A percentile compares a stretch with the other conserved stretches of the same genome.
Conservation (phyloP, 2,888 invertebrate genomes). For the Branchipolynoe longqiensis region DNA sequence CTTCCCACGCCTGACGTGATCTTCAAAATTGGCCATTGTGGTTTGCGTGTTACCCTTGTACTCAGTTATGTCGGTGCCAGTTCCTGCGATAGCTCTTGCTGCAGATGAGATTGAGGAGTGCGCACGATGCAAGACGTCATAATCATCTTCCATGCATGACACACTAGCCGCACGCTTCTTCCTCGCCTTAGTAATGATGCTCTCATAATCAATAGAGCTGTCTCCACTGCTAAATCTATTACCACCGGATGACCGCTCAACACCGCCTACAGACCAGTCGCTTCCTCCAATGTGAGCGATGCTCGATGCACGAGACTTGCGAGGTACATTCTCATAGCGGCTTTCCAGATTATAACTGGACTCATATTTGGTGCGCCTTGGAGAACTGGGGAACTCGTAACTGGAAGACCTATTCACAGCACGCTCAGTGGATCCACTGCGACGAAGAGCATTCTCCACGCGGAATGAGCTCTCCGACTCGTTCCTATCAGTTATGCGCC, state of each 20-base stretch:
- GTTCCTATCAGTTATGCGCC: constrained; percentile 3
- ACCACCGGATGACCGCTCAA: constrained; percentile 12
- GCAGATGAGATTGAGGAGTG: not conserved
- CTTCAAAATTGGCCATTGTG: not conserved
- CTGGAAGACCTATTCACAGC: not conserved
- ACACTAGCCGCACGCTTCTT: constrained; percentile 37
- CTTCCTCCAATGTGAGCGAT: not conserved
- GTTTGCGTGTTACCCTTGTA: not conserved
- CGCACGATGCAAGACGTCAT: not conserved
- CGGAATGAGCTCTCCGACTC: not conserved
- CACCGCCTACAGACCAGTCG: too few relatives aligned
- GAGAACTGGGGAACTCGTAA: not conserved
- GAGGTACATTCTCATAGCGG: not conserved
- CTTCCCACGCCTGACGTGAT: not conserved
- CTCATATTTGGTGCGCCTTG: not conserved
- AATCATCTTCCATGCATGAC: constrained; percentile 13
- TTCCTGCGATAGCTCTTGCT: not conserved
- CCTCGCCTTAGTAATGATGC: not conserved
- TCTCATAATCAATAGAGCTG: constrained; percentile 37
- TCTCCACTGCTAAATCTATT: too few relatives aligned
- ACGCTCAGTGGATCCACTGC: constrained; percentile 1
- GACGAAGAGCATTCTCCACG: not conserved
- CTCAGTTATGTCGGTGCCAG: not conserved
- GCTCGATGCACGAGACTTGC: constrained; percentile 30
- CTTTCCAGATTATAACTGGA: not conserved